Evolutionary conservation across 1,140 invertebrate genomes (phyloP).

Genomic region (Sitodiplosis mosellana): DNA sequence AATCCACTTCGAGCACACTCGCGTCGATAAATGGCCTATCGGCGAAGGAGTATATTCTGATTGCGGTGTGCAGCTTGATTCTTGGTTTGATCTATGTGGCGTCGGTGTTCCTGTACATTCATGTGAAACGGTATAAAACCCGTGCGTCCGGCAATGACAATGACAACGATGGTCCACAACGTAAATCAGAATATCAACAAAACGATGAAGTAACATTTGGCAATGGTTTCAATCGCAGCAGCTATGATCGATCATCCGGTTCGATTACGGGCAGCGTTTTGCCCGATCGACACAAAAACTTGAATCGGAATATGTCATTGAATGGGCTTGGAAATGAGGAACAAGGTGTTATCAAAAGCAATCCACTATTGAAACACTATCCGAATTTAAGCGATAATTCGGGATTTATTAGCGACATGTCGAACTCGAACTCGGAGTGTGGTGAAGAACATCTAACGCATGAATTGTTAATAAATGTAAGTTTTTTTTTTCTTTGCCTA

Average conservation of each 20-base stretch:
- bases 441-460: constrained; percentile 9
- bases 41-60: constrained; percentile 56
- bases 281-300: neutral
- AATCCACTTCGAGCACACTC: constrained; percentile 17
- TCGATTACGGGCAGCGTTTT: neutral
- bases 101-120: constrained; percentile 61
- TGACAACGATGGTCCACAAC: constrained; percentile 6
- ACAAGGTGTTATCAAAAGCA: constrained; percentile 47
- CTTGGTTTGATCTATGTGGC: constrained; percentile 66
- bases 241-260: constrained; percentile 15
- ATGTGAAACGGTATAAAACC: constrained; percentile 35
- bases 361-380: constrained; percentile 50
- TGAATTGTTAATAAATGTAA: constrained; percentile 16
- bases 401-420: constrained; percentile 23
- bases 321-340: constrained; percentile 12
- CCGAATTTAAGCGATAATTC: constrained; percentile 30
- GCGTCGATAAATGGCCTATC: constrained; percentile 31
- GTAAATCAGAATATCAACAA: constrained; percentile 19
- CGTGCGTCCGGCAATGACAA: constrained; percentile 14
- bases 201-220: constrained; percentile 23
- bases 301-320: neutral
- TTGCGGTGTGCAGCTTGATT: constrained; percentile 58
- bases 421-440: constrained; percentile 24
- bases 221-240: constrained; percentile 15
- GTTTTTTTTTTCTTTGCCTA: too few relatives aligned